Evolutionary conservation across 2,888 invertebrate species (phyloP).

Genomic region (Antitype chi): DNA sequence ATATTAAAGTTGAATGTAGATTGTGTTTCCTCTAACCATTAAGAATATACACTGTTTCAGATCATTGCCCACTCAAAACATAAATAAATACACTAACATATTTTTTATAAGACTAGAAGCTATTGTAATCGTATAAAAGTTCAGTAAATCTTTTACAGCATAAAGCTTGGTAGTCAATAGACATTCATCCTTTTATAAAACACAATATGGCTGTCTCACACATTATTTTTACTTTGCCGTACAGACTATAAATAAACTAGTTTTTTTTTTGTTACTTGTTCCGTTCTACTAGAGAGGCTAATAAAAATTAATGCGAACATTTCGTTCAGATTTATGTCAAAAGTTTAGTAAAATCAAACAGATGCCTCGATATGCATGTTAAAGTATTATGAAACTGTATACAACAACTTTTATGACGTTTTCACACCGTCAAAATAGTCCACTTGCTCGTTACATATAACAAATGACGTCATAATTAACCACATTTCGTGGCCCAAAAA

Average conservation of each 20-base stretch:
- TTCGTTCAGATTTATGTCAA: constrained; percentile 62
- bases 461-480: constrained; percentile 72
- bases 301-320: constrained; percentile 68
- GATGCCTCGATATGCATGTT: constrained; percentile 56
- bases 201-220: constrained; percentile 53
- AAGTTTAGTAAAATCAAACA: constrained; percentile 63
- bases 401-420: constrained; percentile 59
- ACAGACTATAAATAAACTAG: constrained; percentile 59
- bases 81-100: constrained; percentile 6
- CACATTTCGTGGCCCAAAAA: constrained; percentile 70
- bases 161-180: constrained; percentile 50
- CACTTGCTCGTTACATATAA: constrained; percentile 70
- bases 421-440: constrained; percentile 73
- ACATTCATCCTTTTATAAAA: constrained; percentile 57
- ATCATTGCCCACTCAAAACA: background rate
- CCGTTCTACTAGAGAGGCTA: constrained; percentile 53
- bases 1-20: background rate
- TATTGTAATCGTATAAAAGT: constrained; percentile 33
- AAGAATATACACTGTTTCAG: background rate
- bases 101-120: constrained; percentile 19
- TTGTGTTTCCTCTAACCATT: background rate
- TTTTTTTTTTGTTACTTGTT: constrained; percentile 51
- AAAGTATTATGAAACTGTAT: constrained; percentile 52
- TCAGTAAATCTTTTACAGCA: constrained; percentile 40
- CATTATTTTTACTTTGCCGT: constrained; percentile 56